These are phyloP conservation scores for Aspiorhynchus laticeps DNA, from an alignment of 2,113 vertebrate species.

Conservation along the genomic window DNA sequence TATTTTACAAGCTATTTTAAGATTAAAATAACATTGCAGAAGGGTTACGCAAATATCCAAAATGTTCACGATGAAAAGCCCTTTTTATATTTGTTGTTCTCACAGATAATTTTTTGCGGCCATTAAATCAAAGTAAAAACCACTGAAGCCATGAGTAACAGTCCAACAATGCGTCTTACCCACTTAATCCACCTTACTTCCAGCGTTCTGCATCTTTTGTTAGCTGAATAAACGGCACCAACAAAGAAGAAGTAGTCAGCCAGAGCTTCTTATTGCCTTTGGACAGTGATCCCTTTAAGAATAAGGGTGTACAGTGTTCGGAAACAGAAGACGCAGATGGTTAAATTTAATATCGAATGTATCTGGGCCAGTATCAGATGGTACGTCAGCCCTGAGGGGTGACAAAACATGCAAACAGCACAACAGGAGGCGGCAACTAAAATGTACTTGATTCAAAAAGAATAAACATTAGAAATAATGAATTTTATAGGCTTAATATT, in stretches of 20 bases:
- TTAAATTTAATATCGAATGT: slow-evolving; percentile 47
- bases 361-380: slow-evolving; percentile 52
- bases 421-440: slow-evolving; percentile 24
- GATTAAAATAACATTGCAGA: slow-evolving; percentile 8
- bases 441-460: slow-evolving; percentile 17
- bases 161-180: slow-evolving; percentile 20
- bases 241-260: slow-evolving; percentile 44
- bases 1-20: slow-evolving; percentile 24
- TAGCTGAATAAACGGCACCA: slow-evolving; percentile 22
- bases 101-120: neutral
- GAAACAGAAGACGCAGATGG: slow-evolving; percentile 42
- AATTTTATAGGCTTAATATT: neutral
- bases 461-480: neutral
- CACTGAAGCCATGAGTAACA: slow-evolving; percentile 3
- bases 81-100: neutral
- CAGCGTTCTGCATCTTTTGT: slow-evolving; percentile 45
- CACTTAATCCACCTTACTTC: slow-evolving; percentile 40
- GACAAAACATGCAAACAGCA: slow-evolving; percentile 39
- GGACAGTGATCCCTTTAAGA: slow-evolving; percentile 41
- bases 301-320: slow-evolving; percentile 42
- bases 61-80: neutral
- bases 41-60: slow-evolving; percentile 15
- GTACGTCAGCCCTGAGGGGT: neutral
- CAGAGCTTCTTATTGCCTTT: slow-evolving; percentile 37
- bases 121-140: neutral